Percentiles rank a stretch among this genome's conserved stretches.
These are phyloP conservation scores for Adelosebastes latens DNA, from an alignment of 2,797 vertebrate species.

Conservation along the genomic window DNA sequence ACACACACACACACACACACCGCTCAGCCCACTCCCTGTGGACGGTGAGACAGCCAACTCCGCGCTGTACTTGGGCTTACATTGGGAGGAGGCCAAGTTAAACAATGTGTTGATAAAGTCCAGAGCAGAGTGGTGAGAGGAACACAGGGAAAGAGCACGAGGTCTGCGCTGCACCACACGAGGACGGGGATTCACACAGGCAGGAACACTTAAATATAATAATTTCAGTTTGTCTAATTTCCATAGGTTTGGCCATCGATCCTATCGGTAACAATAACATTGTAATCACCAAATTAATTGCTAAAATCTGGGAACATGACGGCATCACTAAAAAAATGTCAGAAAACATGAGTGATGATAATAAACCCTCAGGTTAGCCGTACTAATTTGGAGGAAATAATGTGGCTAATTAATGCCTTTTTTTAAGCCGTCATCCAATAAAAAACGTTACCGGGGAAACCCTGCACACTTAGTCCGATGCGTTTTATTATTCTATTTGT, in stretches of 20 bases:
- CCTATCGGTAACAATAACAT: slow-evolving; percentile 13
- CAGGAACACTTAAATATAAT: slow-evolving; percentile 57
- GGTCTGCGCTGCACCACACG: slow-evolving; percentile 27
- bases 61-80: slow-evolving; percentile 71
- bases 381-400: not conserved
- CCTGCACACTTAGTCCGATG: too few species aligned
- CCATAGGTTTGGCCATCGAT: slow-evolving; percentile 18
- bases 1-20: slow-evolving; percentile 33
- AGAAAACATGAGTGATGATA: not conserved
- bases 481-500: too few species aligned
- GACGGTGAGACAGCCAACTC: slow-evolving; percentile 70
- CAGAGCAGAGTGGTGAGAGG: slow-evolving; percentile 75
- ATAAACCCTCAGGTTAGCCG: not conserved
- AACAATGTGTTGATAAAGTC: slow-evolving; percentile 84
- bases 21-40: slow-evolving; percentile 58
- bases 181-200: slow-evolving; percentile 42
- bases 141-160: slow-evolving; percentile 56
- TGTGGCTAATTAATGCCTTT: not conserved
- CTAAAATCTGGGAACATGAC: slow-evolving; percentile 16
- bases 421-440: not conserved
- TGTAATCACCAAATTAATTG: slow-evolving; percentile 7
- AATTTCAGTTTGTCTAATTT: slow-evolving; percentile 44
- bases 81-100: slow-evolving; percentile 81
- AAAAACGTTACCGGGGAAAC: too few species aligned
- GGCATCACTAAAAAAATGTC: not conserved